A percentile compares a stretch with the other conserved stretches of the same genome.
These are phyloP conservation scores for Empidonax traillii DNA, from an alignment of 2,113 vertebrate species.

Conservation along the genomic window DNA sequence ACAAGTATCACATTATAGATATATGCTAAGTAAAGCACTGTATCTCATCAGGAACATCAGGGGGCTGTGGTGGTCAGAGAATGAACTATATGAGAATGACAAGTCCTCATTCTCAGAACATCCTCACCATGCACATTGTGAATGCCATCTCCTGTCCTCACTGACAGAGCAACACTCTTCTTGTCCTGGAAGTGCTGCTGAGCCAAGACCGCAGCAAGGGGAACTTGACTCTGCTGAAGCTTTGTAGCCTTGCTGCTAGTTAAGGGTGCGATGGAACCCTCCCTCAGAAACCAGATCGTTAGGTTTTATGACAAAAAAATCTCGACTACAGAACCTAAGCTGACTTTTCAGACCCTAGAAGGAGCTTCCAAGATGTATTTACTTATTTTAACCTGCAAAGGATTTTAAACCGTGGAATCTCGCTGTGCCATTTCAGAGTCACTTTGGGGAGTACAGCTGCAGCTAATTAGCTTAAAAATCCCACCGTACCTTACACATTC, in stretches of 20 bases:
- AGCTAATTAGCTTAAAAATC: constrained; percentile 29
- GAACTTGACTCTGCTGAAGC: neutral
- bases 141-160: neutral
- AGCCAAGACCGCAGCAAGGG: neutral
- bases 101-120: neutral
- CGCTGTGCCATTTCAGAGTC: neutral
- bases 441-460: constrained; percentile 21
- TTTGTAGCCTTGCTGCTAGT: neutral
- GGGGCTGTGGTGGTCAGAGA: neutral
- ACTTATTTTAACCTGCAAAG: neutral
- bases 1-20: neutral
- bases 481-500: constrained; percentile 40
- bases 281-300: neutral
- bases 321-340: neutral
- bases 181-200: neutral
- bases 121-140: neutral
- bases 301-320: neutral
- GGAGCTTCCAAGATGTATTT: neutral
- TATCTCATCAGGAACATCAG: neutral
- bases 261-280: neutral
- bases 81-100: neutral
- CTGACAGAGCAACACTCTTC: neutral
- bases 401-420: neutral
- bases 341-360: neutral
- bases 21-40: neutral